phyloP scores from a whole-genome alignment of 2,888 invertebrate species.

The Trissoscelio sp. region DNA sequence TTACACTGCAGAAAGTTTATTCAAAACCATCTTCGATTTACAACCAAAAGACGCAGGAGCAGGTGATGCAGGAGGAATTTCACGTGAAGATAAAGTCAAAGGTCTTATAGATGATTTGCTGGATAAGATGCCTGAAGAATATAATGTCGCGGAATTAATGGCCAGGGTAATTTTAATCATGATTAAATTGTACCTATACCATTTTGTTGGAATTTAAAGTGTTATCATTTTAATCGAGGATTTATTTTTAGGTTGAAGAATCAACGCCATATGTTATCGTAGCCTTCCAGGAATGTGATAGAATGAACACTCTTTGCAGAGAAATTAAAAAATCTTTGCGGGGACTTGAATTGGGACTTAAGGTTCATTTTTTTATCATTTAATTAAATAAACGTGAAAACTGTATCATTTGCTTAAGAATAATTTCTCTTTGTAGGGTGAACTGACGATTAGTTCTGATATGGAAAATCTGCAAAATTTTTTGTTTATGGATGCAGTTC shows the following conservation, averaged over 20 bases:
- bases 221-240: too few species aligned
- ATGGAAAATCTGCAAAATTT: conserved; percentile 98
- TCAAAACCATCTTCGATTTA: conserved; percentile 97
- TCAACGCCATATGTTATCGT: conserved; percentile 98
- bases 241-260: too few species aligned
- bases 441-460: conserved; percentile 96
- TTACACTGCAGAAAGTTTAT: conserved; percentile 95
- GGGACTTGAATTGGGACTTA: conserved; percentile 97
- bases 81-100: conserved; percentile 97
- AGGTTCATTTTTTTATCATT: too few species aligned
- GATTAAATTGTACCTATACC: too few species aligned
- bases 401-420: too few species aligned
- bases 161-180: too few species aligned
- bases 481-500: conserved; percentile 96
- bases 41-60: conserved; percentile 97
- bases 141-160: conserved; percentile 97
- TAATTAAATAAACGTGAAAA: too few species aligned
- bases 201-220: too few species aligned
- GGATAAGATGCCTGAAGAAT: conserved; percentile 97
- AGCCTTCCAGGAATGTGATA: conserved; percentile 97
- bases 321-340: conserved; percentile 96
- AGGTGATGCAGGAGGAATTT: conserved; percentile 93
- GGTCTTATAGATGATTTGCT: conserved; percentile 97
- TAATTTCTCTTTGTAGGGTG: conserved; percentile 97
- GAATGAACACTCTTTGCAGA: conserved; percentile 96